Conservation (phyloP, 2,113 vertebrate genomes). For the Scophthalmus maximus region DNA sequence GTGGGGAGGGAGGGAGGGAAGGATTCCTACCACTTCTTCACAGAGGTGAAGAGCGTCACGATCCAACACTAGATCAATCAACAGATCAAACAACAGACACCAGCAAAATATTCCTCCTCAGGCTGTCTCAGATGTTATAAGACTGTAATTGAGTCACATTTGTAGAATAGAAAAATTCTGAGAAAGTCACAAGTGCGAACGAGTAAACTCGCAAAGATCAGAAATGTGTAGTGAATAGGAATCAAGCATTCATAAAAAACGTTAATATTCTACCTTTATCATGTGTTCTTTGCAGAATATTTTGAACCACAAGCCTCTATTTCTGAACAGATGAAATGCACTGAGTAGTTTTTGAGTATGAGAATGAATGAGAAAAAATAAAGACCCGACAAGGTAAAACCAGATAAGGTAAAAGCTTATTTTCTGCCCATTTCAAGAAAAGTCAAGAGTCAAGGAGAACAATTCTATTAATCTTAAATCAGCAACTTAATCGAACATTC, state of each 20-base stretch:
- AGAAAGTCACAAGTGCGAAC: neutral
- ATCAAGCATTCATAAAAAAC: neutral
- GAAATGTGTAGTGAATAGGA: neutral
- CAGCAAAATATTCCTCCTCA: neutral
- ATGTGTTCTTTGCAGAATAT: neutral
- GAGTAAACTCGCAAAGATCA: too few relatives aligned
- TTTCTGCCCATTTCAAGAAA: neutral
- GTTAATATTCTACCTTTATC: neutral
- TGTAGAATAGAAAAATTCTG: constrained; percentile 8
- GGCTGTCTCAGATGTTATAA: neutral
- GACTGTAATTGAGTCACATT: constrained; percentile 6
- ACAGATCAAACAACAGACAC: neutral
- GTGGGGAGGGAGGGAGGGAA: constrained; percentile 93
- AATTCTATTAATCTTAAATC: too few relatives aligned
- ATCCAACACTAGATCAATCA: constrained; percentile 85
- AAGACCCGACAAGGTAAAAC: neutral
- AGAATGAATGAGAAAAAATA: neutral
- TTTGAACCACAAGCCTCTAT: neutral
- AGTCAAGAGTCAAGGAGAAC: too few relatives aligned
- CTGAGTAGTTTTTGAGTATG: neutral
- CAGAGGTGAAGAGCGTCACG: constrained; percentile 93
- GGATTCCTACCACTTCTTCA: constrained; percentile 97
- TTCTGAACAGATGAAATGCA: neutral
- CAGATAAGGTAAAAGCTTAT: neutral
- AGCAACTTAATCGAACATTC: too few relatives aligned